These are phyloP conservation scores for Caenorhabditis tropicalis DNA, from an alignment of 1,140 invertebrate species.

Conservation along the genomic window DNA sequence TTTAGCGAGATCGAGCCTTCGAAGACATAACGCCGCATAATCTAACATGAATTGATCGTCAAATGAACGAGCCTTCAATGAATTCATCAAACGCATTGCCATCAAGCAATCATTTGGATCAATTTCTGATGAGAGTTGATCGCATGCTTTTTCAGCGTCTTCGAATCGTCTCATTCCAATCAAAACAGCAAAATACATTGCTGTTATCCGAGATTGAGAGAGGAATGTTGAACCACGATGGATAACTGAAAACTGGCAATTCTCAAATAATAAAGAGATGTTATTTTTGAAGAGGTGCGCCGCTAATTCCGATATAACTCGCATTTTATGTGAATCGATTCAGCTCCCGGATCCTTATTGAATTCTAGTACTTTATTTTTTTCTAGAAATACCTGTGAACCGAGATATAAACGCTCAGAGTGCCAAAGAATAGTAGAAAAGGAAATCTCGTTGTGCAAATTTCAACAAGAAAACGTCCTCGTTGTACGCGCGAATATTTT, in stretches of 20 bases:
- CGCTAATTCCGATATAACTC: no score
- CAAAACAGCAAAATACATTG: constrained; percentile 16
- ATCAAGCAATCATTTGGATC: constrained; percentile 29
- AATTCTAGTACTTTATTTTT: no score
- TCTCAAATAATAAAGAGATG: not conserved
- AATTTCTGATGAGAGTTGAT: not conserved
- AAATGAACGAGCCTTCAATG: constrained; percentile 6
- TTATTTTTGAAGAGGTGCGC: no score
- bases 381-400: no score
- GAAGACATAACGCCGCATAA: not conserved
- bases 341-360: no score
- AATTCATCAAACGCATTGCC: constrained; percentile 12
- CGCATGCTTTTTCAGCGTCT: constrained; percentile 18
- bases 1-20: not conserved
- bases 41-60: constrained; percentile 34
- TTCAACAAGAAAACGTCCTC: no score
- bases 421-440: no score
- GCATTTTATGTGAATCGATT: no score
- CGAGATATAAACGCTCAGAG: no score
- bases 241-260: not conserved
- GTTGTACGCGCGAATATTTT: no score
- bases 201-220: not conserved
- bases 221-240: constrained; percentile 4
- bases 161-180: constrained; percentile 9
- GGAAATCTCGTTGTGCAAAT: no score